Evolutionary conservation across 2,797 vertebrate species (phyloP).

Genomic region (Gymnoscopelus braueri): DNA sequence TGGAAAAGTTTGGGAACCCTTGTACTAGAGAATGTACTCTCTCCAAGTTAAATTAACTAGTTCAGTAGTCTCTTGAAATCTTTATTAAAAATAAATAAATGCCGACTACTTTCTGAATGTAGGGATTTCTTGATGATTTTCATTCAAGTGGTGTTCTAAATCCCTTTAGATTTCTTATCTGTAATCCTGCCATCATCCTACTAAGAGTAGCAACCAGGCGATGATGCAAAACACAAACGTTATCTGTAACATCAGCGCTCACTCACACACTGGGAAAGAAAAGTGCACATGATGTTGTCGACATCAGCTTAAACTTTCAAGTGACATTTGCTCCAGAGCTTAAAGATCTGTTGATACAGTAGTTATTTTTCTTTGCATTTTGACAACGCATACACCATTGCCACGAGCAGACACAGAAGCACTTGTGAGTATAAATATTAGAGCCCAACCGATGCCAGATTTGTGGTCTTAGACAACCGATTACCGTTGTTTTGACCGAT

Average conservation of each 20-base stretch:
- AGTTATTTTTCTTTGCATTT: slow-evolving; percentile 9
- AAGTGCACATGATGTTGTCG: slow-evolving; percentile 6
- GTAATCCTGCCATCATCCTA: slow-evolving; percentile 5
- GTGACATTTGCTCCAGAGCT: slow-evolving; percentile 5
- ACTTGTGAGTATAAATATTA: too few species aligned
- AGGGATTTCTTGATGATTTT: background rate
- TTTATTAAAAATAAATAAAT: too few species aligned
- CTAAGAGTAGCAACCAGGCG: background rate
- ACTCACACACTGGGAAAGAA: background rate
- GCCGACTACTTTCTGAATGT: background rate
- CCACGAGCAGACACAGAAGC: too few species aligned
- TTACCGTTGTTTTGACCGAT: too few species aligned
- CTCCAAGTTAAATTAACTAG: too few species aligned
- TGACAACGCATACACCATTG: background rate
- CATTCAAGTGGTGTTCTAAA: background rate
- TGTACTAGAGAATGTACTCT: too few species aligned
- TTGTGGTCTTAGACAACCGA: too few species aligned
- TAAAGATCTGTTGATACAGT: slow-evolving; percentile 21
- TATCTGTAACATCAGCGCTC: background rate
- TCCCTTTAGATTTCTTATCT: background rate
- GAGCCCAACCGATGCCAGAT: too few species aligned
- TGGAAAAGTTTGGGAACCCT: too few species aligned
- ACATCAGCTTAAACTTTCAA: background rate
- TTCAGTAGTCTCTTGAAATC: too few species aligned
- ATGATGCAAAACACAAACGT: background rate